Percentiles rank a stretch among this genome's conserved stretches.
These are phyloP conservation scores for Arenicola marina DNA, from an alignment of 2,888 invertebrate species.

Conservation along the genomic window DNA sequence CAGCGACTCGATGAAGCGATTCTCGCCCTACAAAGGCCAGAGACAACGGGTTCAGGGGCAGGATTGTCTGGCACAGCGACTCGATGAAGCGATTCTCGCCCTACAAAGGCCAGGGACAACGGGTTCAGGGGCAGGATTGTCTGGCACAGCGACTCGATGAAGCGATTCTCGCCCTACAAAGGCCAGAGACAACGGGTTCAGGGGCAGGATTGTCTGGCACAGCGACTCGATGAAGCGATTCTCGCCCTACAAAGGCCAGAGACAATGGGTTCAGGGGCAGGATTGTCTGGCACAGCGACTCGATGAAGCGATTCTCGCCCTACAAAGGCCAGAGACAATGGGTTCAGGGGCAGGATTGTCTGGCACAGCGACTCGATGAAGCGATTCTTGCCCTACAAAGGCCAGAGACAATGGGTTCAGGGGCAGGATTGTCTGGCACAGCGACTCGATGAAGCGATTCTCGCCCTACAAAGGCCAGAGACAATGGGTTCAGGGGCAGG, in stretches of 20 bases:
- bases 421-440: constrained; percentile 61
- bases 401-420: neutral
- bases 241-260: constrained; percentile 48
- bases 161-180: constrained; percentile 59
- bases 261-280: too few relatives aligned
- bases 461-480: constrained; percentile 48
- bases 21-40: constrained; percentile 51
- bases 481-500: too few relatives aligned
- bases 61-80: constrained; percentile 60
- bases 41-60: too few relatives aligned
- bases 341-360: too few relatives aligned
- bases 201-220: too few relatives aligned
- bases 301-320: constrained; percentile 62
- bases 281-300: constrained; percentile 61
- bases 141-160: constrained; percentile 60
- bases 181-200: neutral
- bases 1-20: constrained; percentile 60
- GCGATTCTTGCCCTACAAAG: constrained; percentile 58
- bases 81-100: constrained; percentile 62
- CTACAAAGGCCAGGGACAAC: constrained; percentile 27
- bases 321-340: constrained; percentile 18
- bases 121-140: too few relatives aligned
- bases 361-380: constrained; percentile 61
- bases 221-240: constrained; percentile 61
- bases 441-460: constrained; percentile 60